Evolutionary conservation across 1,140 invertebrate genomes (phyloP).

Genomic region (Octopus bimaculoides): DNA sequence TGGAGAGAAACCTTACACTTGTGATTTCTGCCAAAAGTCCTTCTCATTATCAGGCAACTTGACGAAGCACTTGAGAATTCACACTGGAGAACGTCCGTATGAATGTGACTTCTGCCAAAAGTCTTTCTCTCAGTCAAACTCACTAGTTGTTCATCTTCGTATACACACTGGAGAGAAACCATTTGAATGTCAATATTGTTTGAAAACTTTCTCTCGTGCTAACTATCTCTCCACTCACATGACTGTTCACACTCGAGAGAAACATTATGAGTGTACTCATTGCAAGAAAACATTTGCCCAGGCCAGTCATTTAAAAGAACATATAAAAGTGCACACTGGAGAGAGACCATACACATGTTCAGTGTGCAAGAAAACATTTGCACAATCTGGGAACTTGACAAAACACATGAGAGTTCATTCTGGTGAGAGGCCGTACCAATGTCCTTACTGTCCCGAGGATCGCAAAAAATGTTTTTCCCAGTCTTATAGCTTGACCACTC

Average conservation of each 20-base stretch:
- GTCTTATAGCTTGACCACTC: slow-evolving; percentile 74
- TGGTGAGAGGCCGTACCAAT: slow-evolving; percentile 28
- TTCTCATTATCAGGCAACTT: slow-evolving; percentile 37
- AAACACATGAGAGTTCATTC: slow-evolving; percentile 75
- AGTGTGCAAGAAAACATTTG: neutral
- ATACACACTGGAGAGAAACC: slow-evolving; percentile 43
- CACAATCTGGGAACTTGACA: neutral
- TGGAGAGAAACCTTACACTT: slow-evolving; percentile 52
- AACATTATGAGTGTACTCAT: slow-evolving; percentile 48
- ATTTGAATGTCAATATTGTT: slow-evolving; percentile 18
- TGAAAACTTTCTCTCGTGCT: slow-evolving; percentile 15
- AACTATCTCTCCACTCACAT: slow-evolving; percentile 35
- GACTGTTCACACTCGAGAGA: slow-evolving; percentile 50
- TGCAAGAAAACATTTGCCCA: slow-evolving; percentile 52
- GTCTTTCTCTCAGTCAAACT: slow-evolving; percentile 28
- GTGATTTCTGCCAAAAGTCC: slow-evolving; percentile 51
- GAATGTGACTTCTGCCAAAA: slow-evolving; percentile 54
- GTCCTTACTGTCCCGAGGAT: slow-evolving; percentile 24
- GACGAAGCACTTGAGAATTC: slow-evolving; percentile 49
- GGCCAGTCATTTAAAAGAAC: slow-evolving; percentile 79
- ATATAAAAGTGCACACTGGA: slow-evolving; percentile 80
- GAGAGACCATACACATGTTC: slow-evolving; percentile 18
- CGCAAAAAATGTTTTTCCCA: slow-evolving; percentile 21
- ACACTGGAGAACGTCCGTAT: slow-evolving; percentile 50
- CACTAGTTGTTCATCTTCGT: slow-evolving; percentile 45